Percentiles rank a stretch among this genome's conserved stretches.
These are phyloP conservation scores for Oscheius myriophilus DNA, from an alignment of 2,888 invertebrate species.

Conservation along the genomic window DNA sequence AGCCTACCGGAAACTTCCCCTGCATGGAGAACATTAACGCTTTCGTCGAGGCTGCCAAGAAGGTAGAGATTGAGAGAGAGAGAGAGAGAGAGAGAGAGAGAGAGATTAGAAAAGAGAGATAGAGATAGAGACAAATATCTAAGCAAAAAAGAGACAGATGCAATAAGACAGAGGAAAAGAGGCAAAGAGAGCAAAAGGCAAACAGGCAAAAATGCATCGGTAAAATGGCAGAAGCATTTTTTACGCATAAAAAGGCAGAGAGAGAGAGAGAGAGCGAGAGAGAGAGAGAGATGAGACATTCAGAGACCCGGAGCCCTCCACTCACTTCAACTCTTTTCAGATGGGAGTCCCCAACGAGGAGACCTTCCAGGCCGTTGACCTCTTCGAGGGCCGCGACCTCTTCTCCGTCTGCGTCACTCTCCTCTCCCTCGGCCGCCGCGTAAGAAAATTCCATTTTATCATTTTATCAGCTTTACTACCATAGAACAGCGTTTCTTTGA, in stretches of 20 bases:
- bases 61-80: constrained; percentile 52
- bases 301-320: no score
- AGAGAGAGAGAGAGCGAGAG: no score
- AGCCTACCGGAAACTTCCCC: constrained; percentile 90
- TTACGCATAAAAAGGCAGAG: no score
- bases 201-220: no score
- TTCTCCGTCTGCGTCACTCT: constrained; percentile 80
- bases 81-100: no score
- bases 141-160: no score
- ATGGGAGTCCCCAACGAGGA: constrained; percentile 86
- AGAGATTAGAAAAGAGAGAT: no score
- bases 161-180: no score
- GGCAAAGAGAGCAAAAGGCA: no score
- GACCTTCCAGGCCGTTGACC: constrained; percentile 95
- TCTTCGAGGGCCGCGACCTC: constrained; percentile 95
- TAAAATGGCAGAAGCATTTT: no score
- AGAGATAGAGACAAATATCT: no score
- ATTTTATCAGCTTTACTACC: neutral
- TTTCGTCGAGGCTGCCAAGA: constrained; percentile 86
- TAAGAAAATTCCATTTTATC: constrained; percentile 39
- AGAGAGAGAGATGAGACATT: no score
- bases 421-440: constrained; percentile 65
- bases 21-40: constrained; percentile 98
- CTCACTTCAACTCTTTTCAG: constrained; percentile 6
- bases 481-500: neutral